phyloP scores from a whole-genome alignment of 2,113 vertebrate genomes.

The Neolamprologus hecqui region DNA sequence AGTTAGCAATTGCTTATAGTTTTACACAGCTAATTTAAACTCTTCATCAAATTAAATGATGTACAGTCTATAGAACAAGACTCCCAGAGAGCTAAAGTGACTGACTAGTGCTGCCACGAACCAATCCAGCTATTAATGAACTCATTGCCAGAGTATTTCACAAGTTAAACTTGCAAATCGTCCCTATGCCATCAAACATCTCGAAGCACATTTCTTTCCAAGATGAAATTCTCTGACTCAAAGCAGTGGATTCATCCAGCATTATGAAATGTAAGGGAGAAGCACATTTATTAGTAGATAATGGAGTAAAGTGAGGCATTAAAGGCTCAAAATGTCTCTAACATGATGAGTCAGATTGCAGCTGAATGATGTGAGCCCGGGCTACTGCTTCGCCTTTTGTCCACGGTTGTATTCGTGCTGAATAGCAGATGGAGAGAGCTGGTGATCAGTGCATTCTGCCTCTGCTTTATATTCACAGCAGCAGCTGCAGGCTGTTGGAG shows the following conservation, averaged over 20 bases:
- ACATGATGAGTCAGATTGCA: not conserved
- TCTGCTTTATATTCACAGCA: conserved; percentile 38
- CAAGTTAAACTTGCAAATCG: not conserved
- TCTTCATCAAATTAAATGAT: not conserved
- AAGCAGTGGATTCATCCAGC: not conserved
- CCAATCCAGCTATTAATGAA: not conserved
- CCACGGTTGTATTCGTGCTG: not conserved
- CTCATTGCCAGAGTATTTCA: not conserved
- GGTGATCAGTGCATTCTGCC: conserved; percentile 15
- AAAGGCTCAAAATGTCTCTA: not conserved
- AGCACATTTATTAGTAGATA: not conserved
- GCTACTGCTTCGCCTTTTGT: not conserved
- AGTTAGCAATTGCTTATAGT: not conserved
- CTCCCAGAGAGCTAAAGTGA: not conserved
- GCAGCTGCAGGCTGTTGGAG: conserved; percentile 33
- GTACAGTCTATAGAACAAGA: not conserved
- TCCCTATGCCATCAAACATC: not conserved
- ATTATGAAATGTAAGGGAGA: not conserved
- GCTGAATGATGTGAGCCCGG: not conserved
- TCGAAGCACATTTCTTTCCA: not conserved
- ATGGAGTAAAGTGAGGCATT: not conserved
- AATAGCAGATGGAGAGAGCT: not conserved
- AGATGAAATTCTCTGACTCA: not conserved
- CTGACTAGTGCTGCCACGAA: not conserved
- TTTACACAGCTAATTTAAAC: not conserved